These are phyloP conservation scores for Indicator indicator DNA, from an alignment of 2,113 vertebrate genomes.

Conservation along the genomic window DNA sequence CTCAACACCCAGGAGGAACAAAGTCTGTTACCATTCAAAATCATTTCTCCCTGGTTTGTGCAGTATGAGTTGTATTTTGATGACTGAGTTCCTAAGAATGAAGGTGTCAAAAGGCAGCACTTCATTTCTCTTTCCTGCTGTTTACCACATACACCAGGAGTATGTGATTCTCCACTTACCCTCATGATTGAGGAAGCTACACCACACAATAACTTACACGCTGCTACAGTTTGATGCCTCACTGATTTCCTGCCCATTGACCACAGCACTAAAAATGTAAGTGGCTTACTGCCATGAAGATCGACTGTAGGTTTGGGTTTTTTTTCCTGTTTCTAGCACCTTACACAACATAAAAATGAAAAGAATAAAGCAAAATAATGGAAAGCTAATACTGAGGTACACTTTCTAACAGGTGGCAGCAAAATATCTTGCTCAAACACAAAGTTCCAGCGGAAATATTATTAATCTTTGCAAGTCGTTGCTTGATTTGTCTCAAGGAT, in stretches of 20 bases:
- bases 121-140: neutral
- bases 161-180: neutral
- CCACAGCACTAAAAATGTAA: neutral
- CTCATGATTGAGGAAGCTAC: accelerated
- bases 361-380: neutral
- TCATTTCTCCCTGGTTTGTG: neutral
- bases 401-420: neutral
- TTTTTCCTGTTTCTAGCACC: neutral
- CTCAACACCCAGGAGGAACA: neutral
- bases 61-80: neutral
- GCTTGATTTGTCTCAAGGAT: neutral
- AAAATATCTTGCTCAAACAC: neutral
- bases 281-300: neutral
- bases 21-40: neutral
- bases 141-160: neutral
- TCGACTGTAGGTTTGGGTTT: neutral
- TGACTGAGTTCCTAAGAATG: neutral
- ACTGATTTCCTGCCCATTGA: neutral
- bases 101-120: neutral
- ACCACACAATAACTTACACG: neutral
- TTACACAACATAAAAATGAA: neutral
- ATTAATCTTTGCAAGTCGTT: neutral
- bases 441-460: neutral
- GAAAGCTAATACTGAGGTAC: neutral
- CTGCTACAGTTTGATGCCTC: neutral